A percentile compares a stretch with the other conserved stretches of the same genome.
phyloP scores from a whole-genome alignment of 2,113 vertebrate genomes.

The Urocynchramus pylzowi region DNA sequence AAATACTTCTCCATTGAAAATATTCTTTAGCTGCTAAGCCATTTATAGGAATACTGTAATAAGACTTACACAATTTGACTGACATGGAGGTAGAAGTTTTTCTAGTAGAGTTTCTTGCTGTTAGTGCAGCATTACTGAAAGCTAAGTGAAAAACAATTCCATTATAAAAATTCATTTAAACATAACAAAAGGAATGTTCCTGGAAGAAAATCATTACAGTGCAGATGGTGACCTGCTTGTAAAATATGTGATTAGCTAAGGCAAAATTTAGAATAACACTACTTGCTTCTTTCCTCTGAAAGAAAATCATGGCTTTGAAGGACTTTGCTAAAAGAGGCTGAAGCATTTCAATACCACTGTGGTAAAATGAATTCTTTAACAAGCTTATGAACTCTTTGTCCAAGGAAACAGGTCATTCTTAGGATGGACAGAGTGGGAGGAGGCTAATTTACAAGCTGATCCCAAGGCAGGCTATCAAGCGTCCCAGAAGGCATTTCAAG shows the following conservation, averaged over 20 bases:
- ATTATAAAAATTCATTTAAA: constrained; percentile 32
- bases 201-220: background rate
- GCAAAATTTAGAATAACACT: background rate
- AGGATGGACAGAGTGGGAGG: background rate
- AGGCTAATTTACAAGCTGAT: background rate
- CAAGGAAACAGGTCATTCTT: background rate
- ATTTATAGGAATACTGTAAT: background rate
- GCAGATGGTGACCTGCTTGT: background rate
- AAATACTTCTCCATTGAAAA: background rate
- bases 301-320: background rate
- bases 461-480: background rate
- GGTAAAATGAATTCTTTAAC: background rate
- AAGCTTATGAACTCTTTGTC: background rate
- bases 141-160: background rate
- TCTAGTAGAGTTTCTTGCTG: background rate
- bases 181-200: constrained; percentile 6
- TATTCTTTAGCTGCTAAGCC: background rate
- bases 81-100: background rate
- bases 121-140: background rate
- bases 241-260: background rate
- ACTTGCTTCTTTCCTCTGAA: background rate
- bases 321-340: background rate
- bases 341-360: background rate
- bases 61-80: background rate
- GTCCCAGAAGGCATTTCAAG: background rate